Conservation (phyloP, 2,797 vertebrate species). For the Poecile montanus region DNA sequence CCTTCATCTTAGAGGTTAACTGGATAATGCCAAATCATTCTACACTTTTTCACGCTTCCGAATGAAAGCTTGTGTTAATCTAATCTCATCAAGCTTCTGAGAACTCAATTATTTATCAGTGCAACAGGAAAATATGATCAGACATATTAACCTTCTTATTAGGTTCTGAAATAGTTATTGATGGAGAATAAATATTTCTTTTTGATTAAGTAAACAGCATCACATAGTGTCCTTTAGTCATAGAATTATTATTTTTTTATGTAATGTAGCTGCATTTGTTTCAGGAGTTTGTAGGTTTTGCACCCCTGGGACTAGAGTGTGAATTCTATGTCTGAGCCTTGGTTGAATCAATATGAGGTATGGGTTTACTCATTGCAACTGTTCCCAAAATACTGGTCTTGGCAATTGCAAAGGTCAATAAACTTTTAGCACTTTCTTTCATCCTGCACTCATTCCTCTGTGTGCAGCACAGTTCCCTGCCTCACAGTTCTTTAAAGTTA, state of each 20-base stretch:
- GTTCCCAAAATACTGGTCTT: constrained; percentile 16
- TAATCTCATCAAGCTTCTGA: background rate
- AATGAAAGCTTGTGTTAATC: background rate
- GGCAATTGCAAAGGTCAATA: constrained; percentile 26
- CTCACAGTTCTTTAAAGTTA: background rate
- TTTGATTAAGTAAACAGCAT: background rate
- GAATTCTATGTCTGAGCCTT: background rate
- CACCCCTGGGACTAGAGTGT: background rate
- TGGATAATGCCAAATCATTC: background rate
- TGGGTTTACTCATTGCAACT: background rate
- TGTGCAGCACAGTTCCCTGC: background rate
- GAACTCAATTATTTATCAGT: background rate
- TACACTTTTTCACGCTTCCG: background rate
- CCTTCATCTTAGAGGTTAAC: background rate
- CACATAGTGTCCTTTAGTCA: background rate
- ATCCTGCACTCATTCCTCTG: background rate
- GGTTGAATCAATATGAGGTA: background rate
- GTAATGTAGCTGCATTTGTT: background rate
- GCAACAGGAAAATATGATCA: background rate
- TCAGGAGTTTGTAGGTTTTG: background rate
- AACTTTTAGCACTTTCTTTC: background rate
- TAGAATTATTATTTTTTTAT: background rate
- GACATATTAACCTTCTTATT: background rate
- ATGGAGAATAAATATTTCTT: background rate
- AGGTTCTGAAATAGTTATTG: background rate